Evolutionary conservation across 1,140 invertebrate species (phyloP).

Genomic region (Scaptodrosophila lebanonensis): DNA sequence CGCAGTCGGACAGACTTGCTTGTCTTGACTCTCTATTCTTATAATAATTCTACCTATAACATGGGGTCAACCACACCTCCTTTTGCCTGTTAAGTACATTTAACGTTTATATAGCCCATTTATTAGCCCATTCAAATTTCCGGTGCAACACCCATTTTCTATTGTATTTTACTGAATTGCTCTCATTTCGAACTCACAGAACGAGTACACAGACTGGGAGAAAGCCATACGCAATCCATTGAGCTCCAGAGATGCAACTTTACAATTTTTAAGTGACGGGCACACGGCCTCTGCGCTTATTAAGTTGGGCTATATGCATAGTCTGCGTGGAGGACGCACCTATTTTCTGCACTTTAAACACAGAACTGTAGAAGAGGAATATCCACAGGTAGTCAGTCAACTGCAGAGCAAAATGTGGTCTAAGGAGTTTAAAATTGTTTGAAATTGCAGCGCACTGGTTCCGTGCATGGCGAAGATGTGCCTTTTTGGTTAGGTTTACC

Average conservation of each 20-base stretch:
- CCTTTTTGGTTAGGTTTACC: conserved; percentile 96
- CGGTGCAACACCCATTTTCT: no score
- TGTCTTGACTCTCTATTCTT: no score
- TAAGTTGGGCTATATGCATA: conserved; percentile 88
- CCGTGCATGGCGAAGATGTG: conserved; percentile 95
- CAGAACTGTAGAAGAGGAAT: conserved; percentile 85
- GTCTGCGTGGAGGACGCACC: conserved; percentile 85
- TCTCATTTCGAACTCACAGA: conserved; percentile 78
- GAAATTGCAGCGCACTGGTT: conserved; percentile 82
- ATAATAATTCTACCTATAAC: no score
- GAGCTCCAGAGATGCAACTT: conserved; percentile 85
- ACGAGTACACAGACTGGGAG: conserved; percentile 96
- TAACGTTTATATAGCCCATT: no score
- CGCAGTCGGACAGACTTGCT: no score
- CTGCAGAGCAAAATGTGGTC: neutral
- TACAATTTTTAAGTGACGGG: conserved; percentile 89
- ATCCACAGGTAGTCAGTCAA: conserved; percentile 81
- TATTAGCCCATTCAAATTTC: no score
- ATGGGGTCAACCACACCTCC: no score
- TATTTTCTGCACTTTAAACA: conserved; percentile 94
- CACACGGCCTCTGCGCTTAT: conserved; percentile 90
- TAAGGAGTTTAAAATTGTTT: neutral
- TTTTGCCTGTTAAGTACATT: no score
- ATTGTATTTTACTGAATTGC: no score
- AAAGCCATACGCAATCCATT: conserved; percentile 85